phyloP scores from a whole-genome alignment of 2,113 vertebrate species.

The Tragelaphus scriptus region DNA sequence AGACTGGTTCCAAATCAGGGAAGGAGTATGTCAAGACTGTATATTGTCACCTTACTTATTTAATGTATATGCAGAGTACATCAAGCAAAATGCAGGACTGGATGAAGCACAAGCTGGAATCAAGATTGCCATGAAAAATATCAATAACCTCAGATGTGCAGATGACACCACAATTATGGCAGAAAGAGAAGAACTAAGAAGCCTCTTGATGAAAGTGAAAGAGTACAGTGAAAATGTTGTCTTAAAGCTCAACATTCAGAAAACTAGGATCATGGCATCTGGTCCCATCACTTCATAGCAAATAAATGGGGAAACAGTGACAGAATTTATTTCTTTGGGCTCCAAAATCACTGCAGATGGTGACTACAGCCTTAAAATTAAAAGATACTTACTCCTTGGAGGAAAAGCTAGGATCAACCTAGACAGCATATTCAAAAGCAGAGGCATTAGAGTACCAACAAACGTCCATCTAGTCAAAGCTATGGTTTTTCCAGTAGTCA shows the following conservation, averaged over 20 bases:
- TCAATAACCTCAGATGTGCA: not conserved
- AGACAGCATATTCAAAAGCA: not conserved
- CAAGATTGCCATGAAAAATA: not conserved
- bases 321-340: not conserved
- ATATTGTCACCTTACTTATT: not conserved
- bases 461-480: not conserved
- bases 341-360: not conserved
- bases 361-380: not conserved
- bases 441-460: no score
- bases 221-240: not conserved
- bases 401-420: not conserved
- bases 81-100: not conserved
- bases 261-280: not conserved
- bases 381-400: not conserved
- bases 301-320: not conserved
- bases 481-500: not conserved
- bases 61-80: not conserved
- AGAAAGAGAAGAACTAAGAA: not conserved
- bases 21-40: not conserved
- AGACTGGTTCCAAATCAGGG: not conserved
- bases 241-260: not conserved
- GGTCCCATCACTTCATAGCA: not conserved
- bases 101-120: not conserved
- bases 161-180: not conserved
- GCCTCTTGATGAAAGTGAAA: not conserved